Evolutionary conservation across 2,113 vertebrate species (phyloP).

Genomic region (Gadus macrocephalus): DNA sequence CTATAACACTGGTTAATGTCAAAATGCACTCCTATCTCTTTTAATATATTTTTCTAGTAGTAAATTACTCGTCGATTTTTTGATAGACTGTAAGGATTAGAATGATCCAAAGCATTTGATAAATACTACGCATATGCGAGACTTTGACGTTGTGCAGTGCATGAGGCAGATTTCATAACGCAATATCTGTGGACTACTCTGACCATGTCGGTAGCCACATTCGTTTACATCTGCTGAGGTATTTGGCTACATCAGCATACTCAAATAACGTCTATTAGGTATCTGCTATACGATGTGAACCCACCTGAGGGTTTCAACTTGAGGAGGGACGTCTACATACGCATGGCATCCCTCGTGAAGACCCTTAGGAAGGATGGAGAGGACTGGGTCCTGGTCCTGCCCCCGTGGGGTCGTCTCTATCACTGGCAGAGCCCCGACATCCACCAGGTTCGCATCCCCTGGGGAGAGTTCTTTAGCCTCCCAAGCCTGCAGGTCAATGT

Average conservation of each 20-base stretch:
- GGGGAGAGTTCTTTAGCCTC: constrained; percentile 89
- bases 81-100: background rate
- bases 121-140: background rate
- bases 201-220: no score
- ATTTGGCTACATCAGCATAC: no score
- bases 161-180: background rate
- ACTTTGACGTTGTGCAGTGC: background rate
- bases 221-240: background rate
- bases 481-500: constrained; percentile 84
- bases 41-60: no score
- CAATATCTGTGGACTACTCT: background rate
- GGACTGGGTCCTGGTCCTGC: constrained; percentile 91
- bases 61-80: background rate
- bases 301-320: constrained; percentile 96
- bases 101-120: background rate
- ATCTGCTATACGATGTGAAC: constrained; percentile 94
- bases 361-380: constrained; percentile 78
- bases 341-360: constrained; percentile 87
- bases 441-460: constrained; percentile 84
- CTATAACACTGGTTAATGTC: background rate
- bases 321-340: constrained; percentile 92
- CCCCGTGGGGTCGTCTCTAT: constrained; percentile 95
- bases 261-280: constrained; percentile 64
- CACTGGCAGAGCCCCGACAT: constrained; percentile 95
- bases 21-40: background rate